A percentile compares a stretch with the other conserved stretches of the same genome.
Conservation (phyloP, 2,113 vertebrate genomes). For the Reinhardtius hippoglossoides region DNA sequence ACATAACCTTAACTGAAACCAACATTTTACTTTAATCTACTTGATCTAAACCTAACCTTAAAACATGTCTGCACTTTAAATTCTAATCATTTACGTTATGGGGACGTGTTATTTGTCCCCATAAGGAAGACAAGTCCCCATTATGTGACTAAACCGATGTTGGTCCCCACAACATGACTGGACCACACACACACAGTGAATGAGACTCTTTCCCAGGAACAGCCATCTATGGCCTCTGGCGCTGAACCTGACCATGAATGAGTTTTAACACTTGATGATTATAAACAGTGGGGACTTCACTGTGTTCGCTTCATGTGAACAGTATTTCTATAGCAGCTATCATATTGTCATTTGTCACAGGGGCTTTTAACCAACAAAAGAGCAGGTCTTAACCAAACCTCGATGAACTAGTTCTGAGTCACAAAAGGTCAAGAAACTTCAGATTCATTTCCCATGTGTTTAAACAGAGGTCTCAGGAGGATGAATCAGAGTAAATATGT, state of each 20-base stretch:
- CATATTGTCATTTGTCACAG: constrained; percentile 52
- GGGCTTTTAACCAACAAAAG: constrained; percentile 28
- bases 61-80: too few relatives aligned
- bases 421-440: constrained; percentile 31
- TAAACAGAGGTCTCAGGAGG: neutral
- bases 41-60: too few relatives aligned
- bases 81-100: too few relatives aligned
- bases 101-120: too few relatives aligned
- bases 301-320: constrained; percentile 36
- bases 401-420: constrained; percentile 13
- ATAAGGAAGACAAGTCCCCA: too few relatives aligned
- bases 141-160: too few relatives aligned
- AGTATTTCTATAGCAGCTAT: constrained; percentile 46
- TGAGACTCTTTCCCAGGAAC: constrained; percentile 39
- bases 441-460: constrained; percentile 3
- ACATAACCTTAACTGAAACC: too few relatives aligned
- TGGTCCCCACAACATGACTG: neutral
- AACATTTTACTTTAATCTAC: too few relatives aligned
- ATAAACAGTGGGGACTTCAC: constrained; percentile 38
- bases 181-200: constrained; percentile 6
- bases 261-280: constrained; percentile 52
- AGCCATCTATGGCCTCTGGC: constrained; percentile 48
- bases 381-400: constrained; percentile 2
- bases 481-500: too few relatives aligned
- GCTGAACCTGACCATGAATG: constrained; percentile 51